phyloP scores from a whole-genome alignment of 92 coral and sea anemone genomes.

The Epizoanthus rinbou region DNA sequence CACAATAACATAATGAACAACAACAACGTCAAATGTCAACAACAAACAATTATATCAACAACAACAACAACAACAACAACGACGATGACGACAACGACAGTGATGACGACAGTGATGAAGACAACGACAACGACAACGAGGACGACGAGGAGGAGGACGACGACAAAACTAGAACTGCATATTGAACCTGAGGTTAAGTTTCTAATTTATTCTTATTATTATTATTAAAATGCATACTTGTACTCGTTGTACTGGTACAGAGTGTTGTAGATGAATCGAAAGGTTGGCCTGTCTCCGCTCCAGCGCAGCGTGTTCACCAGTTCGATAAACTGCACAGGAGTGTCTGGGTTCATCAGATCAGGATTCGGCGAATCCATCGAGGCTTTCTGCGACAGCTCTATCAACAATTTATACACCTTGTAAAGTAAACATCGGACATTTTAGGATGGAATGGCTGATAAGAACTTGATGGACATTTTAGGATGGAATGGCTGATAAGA shows the following conservation, averaged over 20 bases:
- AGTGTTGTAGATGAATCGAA: background rate
- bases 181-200: background rate
- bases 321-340: slow-evolving; percentile 22
- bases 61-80: no score
- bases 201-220: no score
- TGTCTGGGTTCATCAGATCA: slow-evolving; percentile 8
- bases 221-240: background rate
- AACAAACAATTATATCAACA: no score
- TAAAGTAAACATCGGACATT: background rate
- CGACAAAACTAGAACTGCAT: no score
- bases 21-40: no score
- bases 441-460: background rate
- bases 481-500: background rate
- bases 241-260: background rate
- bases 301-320: slow-evolving; percentile 37
- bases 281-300: background rate
- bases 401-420: slow-evolving; percentile 15
- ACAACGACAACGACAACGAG: no score
- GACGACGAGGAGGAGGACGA: background rate
- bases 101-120: no score
- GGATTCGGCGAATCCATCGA: slow-evolving; percentile 17
- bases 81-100: no score
- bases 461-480: background rate
- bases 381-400: background rate
- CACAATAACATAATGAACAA: no score